Conservation (phyloP, 2,888 invertebrate genomes). For the Mallateleia sp. region DNA sequence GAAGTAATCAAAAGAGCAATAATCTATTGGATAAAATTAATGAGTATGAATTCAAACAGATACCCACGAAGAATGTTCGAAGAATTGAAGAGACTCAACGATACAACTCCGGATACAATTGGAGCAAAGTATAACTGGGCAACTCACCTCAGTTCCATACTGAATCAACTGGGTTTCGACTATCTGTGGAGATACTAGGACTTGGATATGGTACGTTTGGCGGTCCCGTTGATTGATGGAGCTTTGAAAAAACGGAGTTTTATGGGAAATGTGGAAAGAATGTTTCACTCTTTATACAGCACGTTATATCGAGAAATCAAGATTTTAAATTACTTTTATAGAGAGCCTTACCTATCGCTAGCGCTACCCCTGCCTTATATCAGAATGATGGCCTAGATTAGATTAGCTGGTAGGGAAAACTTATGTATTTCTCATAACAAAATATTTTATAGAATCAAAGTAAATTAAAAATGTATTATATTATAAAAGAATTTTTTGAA, state of each 20-base stretch:
- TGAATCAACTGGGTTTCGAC: not conserved
- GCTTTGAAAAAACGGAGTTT: not conserved
- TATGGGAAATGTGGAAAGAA: not conserved
- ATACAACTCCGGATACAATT: too few relatives aligned
- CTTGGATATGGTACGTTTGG: not conserved
- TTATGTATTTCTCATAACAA: not conserved
- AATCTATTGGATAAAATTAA: not conserved
- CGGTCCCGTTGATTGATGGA: not conserved
- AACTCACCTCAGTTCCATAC: not conserved
- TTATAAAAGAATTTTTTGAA: too few relatives aligned
- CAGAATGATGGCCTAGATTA: conserved; percentile 4
- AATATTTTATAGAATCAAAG: conserved; percentile 17
- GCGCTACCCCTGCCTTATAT: conserved; percentile 1
- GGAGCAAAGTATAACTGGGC: not conserved
- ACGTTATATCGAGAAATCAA: not conserved
- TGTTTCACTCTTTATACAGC: not conserved
- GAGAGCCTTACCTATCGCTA: conserved; percentile 7
- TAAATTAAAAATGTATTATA: conserved; percentile 15
- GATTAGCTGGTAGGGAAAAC: conserved; percentile 1
- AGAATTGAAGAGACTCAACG: too few relatives aligned
- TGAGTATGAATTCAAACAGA: not conserved
- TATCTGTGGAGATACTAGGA: not conserved
- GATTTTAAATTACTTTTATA: not conserved
- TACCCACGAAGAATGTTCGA: not conserved
- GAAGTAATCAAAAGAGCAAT: conserved; percentile 6